Conservation (phyloP, 2,797 vertebrate genomes). For the Novumbra hubbsi region DNA sequence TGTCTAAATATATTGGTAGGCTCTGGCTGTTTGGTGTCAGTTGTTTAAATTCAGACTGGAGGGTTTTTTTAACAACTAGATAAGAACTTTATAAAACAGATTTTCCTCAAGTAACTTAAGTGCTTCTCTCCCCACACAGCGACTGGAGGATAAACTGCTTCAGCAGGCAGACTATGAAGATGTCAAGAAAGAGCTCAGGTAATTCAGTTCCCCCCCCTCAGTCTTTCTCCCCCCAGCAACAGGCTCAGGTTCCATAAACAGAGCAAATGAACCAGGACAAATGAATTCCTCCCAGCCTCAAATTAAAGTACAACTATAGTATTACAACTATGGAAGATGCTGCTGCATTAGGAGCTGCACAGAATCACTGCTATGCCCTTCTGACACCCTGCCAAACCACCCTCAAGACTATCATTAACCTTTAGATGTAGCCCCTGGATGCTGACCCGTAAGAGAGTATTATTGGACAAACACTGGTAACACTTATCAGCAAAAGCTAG, state of each 20-base stretch:
- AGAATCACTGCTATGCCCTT: not conserved
- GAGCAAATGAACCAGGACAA: not conserved
- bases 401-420: conserved; percentile 46
- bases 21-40: too few species aligned
- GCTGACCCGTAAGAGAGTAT: not conserved
- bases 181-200: conserved; percentile 88
- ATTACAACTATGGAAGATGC: not conserved
- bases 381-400: conserved; percentile 21
- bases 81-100: too few species aligned
- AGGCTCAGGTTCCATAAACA: conserved; percentile 3
- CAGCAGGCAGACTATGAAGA: conserved; percentile 89
- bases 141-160: conserved; percentile 89
- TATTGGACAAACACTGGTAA: conserved; percentile 21
- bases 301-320: not conserved
- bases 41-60: too few species aligned
- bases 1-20: too few species aligned
- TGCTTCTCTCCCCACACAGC: conserved; percentile 58
- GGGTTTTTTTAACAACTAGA: too few species aligned
- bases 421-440: conserved; percentile 36
- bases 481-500: conserved; percentile 3
- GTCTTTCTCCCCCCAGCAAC: conserved; percentile 43
- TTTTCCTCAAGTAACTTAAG: not conserved
- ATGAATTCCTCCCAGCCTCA: conserved; percentile 2
- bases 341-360: not conserved
- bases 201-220: conserved; percentile 54